Percentiles rank a stretch among this genome's conserved stretches.
phyloP scores from a whole-genome alignment of 64 coral and sea anemone genomes.

The Stylophora pistillata region DNA sequence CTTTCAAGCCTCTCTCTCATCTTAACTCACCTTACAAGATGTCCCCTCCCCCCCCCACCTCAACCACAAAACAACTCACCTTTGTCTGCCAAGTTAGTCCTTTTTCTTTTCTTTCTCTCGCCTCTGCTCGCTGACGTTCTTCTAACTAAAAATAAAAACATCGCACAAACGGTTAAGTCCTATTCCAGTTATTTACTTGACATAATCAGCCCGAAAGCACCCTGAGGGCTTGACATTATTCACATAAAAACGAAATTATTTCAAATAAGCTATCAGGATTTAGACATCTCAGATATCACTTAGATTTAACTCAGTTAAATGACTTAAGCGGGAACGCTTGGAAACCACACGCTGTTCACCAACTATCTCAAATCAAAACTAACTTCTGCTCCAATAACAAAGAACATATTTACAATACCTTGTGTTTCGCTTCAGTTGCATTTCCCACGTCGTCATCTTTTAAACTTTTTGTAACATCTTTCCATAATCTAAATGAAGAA shows the following conservation, averaged over 20 bases:
- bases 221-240: too few relatives aligned
- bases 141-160: slow-evolving; percentile 73
- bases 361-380: too few relatives aligned
- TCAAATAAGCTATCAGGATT: too few relatives aligned
- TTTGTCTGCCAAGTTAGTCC: slow-evolving; percentile 92
- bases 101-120: slow-evolving; percentile 87
- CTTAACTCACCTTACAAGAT: too few relatives aligned
- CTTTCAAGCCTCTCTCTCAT: neutral
- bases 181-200: too few relatives aligned
- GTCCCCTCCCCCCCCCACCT: too few relatives aligned
- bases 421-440: slow-evolving; percentile 91
- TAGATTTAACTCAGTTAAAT: too few relatives aligned
- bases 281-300: too few relatives aligned
- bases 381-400: neutral
- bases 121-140: slow-evolving; percentile 91
- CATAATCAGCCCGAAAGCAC: too few relatives aligned
- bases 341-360: neutral
- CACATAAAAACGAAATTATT: too few relatives aligned
- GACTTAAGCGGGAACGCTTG: too few relatives aligned
- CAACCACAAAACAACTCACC: slow-evolving; percentile 16
- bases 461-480: slow-evolving; percentile 83
- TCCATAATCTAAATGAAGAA: slow-evolving; percentile 74
- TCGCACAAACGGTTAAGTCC: neutral
- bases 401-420: slow-evolving; percentile 35
- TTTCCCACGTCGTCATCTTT: slow-evolving; percentile 82